Base-by-base conservation (phyloP, 1,140 invertebrate species). In the Formica selysi region DNA sequence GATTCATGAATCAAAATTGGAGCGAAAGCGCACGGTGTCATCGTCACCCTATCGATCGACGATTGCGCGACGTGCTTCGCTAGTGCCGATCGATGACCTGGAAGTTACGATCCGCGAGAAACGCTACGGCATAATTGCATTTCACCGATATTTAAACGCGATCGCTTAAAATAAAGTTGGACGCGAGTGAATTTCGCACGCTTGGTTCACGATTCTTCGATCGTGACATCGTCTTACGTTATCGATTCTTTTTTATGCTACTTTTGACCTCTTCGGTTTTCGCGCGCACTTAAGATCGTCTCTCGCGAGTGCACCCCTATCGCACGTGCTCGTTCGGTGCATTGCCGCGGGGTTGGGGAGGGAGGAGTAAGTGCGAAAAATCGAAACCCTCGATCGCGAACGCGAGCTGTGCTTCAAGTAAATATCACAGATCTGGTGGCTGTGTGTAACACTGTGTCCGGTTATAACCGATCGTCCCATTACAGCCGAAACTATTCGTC, bases 1-100 rank as follows among this genome's bases (percentile, higher is more conserved):
- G 76, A 80, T 86, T 22, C 29, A 86, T 89, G 87, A 89, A 89
- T 89, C 67, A 89, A 89, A 89, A 81, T 81, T 48, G 76, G 1
- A 8, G 44, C 22, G 7, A 22, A 13, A 59, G 16, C 61, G 54
- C 48, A 19, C 22, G 29, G 11, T 38, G 7, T 32, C 19, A 13
- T 51, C 4, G 8, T 51, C 4, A 3, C 0, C 11, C 26, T 2
- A 2, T 80, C 8, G 6, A 22, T 38, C 44, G 3, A 4, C 44
- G 3, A 4, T 48, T 29, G 7, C 41, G 29, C 36, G 62, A 73
- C 22, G 36, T 22, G 84, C 62, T 36, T 8, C 13, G 44, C 61
- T 1, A 26, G 64, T 85, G 76, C 8, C 62, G 74, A 86, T 68
- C 48, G 29, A 79, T 73, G 41, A 61, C 32, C 11, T 59, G 36